A percentile compares a stretch with the other conserved stretches of the same genome.
These are phyloP conservation scores for Latrodectus hesperus DNA, from an alignment of 2,888 invertebrate species.

Conservation along the genomic window DNA sequence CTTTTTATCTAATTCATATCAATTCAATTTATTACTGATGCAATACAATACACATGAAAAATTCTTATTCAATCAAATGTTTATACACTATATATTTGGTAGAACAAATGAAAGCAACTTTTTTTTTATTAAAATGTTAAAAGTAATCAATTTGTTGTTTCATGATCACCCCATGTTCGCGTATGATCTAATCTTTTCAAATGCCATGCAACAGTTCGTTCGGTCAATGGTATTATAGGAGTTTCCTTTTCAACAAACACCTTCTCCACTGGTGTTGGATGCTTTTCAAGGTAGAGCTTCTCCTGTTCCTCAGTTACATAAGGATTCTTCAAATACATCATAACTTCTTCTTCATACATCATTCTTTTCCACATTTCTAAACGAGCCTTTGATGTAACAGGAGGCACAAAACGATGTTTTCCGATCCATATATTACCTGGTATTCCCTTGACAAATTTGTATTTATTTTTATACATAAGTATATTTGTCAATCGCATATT, in stretches of 20 bases:
- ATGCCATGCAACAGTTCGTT: conserved; percentile 50
- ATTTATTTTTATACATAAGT: neutral
- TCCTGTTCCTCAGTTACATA: conserved; percentile 60
- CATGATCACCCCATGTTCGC: conserved; percentile 39
- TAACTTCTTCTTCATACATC: conserved; percentile 65
- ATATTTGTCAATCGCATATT: conserved; percentile 36
- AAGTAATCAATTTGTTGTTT: neutral
- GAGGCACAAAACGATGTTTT: conserved; percentile 63
- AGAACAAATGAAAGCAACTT: too few species aligned
- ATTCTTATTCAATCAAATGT: too few species aligned
- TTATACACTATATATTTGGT: too few species aligned
- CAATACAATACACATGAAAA: too few species aligned
- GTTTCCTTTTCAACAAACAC: neutral
- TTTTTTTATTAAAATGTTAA: too few species aligned
- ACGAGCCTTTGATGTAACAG: conserved; percentile 46
- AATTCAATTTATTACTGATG: too few species aligned
- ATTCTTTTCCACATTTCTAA: conserved; percentile 44
- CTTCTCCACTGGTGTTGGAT: conserved; percentile 6
- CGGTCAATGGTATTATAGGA: conserved; percentile 21
- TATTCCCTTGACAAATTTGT: conserved; percentile 55
- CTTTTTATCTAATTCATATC: too few species aligned
- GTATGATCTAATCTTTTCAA: conserved; percentile 21
- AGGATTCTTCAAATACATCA: conserved; percentile 66
- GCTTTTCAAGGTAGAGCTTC: conserved; percentile 48
- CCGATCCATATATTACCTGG: conserved; percentile 65